These are phyloP conservation scores for Morone chrysops DNA, from an alignment of 2,113 vertebrate genomes.

Conservation along the genomic window DNA sequence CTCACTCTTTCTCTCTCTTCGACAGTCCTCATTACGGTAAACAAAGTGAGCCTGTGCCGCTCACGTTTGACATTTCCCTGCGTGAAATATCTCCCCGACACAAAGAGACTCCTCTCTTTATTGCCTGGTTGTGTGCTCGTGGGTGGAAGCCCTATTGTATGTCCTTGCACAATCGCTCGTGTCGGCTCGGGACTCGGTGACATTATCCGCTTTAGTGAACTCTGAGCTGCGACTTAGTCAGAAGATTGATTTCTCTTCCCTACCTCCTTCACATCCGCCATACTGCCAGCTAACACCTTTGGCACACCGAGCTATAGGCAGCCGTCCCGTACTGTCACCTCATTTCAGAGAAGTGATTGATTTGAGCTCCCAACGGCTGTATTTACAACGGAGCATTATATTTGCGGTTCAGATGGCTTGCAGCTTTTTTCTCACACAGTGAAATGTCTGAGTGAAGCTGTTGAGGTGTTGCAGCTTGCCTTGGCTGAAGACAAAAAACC, in stretches of 20 bases:
- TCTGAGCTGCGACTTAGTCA: constrained; percentile 60
- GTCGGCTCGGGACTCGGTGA: constrained; percentile 58
- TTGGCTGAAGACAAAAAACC: constrained; percentile 2
- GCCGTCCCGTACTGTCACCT: constrained; percentile 48
- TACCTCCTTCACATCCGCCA: constrained; percentile 57
- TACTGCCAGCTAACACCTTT: constrained; percentile 58
- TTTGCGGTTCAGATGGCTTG: constrained; percentile 69
- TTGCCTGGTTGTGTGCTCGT: constrained; percentile 53
- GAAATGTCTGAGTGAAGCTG: constrained; percentile 35
- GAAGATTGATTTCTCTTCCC: constrained; percentile 72
- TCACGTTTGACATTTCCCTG: constrained; percentile 59
- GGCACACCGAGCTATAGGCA: constrained; percentile 56
- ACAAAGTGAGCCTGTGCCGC: constrained; percentile 37
- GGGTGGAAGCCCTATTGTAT: constrained; percentile 65
- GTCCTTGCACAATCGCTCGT: constrained; percentile 64
- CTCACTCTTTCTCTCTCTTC: neutral
- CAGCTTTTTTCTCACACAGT: constrained; percentile 38
- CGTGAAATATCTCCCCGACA: constrained; percentile 39
- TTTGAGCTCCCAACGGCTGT: constrained; percentile 53
- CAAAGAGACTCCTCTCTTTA: constrained; percentile 45
- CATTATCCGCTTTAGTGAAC: constrained; percentile 66
- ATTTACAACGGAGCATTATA: constrained; percentile 41
- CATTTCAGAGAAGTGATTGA: constrained; percentile 70
- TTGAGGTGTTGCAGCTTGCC: constrained; percentile 30
- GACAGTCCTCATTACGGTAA: constrained; percentile 15